A percentile compares a stretch with the other conserved stretches of the same genome.
These are phyloP conservation scores for Patiria pectinifera DNA, from an alignment of 53 echinoderm and acorn worm species.

Conservation along the genomic window DNA sequence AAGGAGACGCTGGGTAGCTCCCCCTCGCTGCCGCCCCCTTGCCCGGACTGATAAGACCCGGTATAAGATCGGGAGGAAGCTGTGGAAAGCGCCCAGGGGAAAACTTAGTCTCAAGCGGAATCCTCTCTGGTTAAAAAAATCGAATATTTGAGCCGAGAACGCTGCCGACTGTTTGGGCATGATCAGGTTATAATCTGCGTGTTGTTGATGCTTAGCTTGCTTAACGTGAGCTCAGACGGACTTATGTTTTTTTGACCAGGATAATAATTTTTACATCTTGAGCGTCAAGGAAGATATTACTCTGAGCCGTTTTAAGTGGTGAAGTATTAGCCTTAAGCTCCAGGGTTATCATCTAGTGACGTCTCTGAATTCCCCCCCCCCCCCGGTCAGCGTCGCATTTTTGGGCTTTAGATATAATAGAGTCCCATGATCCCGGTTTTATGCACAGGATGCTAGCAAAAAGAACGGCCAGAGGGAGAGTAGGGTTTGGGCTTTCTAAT, in stretches of 20 bases:
- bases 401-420: not conserved
- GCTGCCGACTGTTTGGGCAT: slow-evolving; percentile 34
- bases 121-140: slow-evolving; percentile 54
- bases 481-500: slow-evolving; percentile 53
- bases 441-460: slow-evolving; percentile 41
- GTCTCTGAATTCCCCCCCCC: slow-evolving; percentile 11
- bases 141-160: slow-evolving; percentile 38
- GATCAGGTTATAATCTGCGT: slow-evolving; percentile 25
- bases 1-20: slow-evolving; percentile 11
- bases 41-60: not conserved
- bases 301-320: slow-evolving; percentile 47
- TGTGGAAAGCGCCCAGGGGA: slow-evolving; percentile 60
- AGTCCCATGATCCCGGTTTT: not conserved
- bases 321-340: slow-evolving; percentile 44
- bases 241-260: not conserved
- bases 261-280: slow-evolving; percentile 2
- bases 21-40: not conserved
- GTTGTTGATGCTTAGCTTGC: slow-evolving; percentile 23
- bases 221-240: not conserved
- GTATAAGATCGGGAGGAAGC: slow-evolving; percentile 41
- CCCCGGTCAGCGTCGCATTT: not conserved
- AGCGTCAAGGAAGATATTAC: slow-evolving; percentile 45
- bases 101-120: slow-evolving; percentile 64
- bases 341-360: slow-evolving; percentile 25
- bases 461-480: slow-evolving; percentile 9